Percentiles rank a stretch among this genome's conserved stretches.
Evolutionary conservation across 64 coral and sea anemone genomes (phyloP).

Genomic region (Astreopora myriophthalma): DNA sequence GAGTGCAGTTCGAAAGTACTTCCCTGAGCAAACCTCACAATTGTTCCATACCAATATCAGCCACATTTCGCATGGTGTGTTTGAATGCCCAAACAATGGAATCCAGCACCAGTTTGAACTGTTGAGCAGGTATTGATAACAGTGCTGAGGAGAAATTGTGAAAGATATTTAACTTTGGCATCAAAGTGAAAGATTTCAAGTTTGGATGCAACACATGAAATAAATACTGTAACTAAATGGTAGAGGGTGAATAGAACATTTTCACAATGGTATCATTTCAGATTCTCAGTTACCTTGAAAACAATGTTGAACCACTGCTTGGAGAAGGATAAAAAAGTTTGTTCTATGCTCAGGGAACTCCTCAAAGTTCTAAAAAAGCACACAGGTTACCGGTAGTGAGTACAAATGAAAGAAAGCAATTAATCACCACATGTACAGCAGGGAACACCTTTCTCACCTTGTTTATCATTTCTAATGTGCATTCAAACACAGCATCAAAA

Average conservation of each 20-base stretch:
- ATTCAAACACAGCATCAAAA: conserved; percentile 98
- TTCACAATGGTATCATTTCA: too few relatives aligned
- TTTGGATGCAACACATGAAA: too few relatives aligned
- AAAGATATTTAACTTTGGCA: not conserved
- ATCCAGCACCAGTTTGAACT: conserved; percentile 97
- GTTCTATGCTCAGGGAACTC: conserved; percentile 98
- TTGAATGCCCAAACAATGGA: conserved; percentile 99
- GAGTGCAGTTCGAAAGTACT: too few relatives aligned
- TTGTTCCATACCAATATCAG: conserved; percentile 81
- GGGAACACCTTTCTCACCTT: conserved; percentile 46
- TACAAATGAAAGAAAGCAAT: not conserved
- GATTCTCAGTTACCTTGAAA: conserved; percentile 75
- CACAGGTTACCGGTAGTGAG: not conserved
- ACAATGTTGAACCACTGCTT: conserved; percentile 97
- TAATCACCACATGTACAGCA: not conserved
- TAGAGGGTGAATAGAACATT: too few relatives aligned
- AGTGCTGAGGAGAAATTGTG: conserved; percentile 62
- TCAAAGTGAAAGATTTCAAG: not conserved
- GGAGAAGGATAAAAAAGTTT: conserved; percentile 96
- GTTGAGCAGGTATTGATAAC: conserved; percentile 86
- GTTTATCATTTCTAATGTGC: conserved; percentile 98
- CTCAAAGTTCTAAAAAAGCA: conserved; percentile 80
- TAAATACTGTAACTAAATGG: too few relatives aligned
- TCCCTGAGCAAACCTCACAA: not conserved
- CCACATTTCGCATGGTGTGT: conserved; percentile 97